Evolutionary conservation across 2,113 vertebrate genomes (phyloP).

Genomic region (Geothlypis trichas): DNA sequence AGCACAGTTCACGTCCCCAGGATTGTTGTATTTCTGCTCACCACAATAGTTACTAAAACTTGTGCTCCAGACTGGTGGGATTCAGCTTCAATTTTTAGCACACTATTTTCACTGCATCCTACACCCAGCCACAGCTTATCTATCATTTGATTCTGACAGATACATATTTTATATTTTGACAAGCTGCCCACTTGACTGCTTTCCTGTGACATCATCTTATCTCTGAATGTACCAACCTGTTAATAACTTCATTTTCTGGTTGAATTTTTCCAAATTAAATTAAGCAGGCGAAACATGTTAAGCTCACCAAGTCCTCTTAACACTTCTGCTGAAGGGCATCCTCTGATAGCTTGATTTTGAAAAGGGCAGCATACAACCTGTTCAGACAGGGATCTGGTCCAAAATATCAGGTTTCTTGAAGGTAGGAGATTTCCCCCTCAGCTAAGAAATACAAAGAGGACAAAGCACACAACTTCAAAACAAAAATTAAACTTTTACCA

Average conservation of each 20-base stretch:
- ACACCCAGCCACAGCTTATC: conserved; percentile 67
- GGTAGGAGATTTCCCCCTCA: conserved; percentile 52
- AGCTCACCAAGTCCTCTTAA: conserved; percentile 79
- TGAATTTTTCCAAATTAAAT: conserved; percentile 84
- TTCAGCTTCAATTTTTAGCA: conserved; percentile 37
- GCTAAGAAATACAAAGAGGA: background rate
- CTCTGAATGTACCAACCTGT: conserved; percentile 72
- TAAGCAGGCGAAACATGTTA: conserved; percentile 76
- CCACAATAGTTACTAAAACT: conserved; percentile 53
- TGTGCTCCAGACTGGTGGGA: conserved; percentile 58
- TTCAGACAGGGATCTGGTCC: conserved; percentile 74
- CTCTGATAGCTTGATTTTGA: conserved; percentile 73
- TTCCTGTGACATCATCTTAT: conserved; percentile 72
- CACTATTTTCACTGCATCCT: conserved; percentile 47
- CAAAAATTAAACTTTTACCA: background rate
- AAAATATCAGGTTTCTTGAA: conserved; percentile 70
- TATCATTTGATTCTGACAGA: conserved; percentile 74
- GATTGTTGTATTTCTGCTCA: background rate
- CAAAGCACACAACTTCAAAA: background rate
- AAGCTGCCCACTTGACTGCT: conserved; percentile 76
- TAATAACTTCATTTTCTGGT: conserved; percentile 87
- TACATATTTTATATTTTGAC: conserved; percentile 80
- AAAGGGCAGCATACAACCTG: conserved; percentile 79
- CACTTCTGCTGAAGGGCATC: conserved; percentile 78
- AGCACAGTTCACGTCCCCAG: conserved; percentile 32